Evolutionary conservation across 2,113 vertebrate genomes (phyloP).

Genomic region (Narcine bancroftii): DNA sequence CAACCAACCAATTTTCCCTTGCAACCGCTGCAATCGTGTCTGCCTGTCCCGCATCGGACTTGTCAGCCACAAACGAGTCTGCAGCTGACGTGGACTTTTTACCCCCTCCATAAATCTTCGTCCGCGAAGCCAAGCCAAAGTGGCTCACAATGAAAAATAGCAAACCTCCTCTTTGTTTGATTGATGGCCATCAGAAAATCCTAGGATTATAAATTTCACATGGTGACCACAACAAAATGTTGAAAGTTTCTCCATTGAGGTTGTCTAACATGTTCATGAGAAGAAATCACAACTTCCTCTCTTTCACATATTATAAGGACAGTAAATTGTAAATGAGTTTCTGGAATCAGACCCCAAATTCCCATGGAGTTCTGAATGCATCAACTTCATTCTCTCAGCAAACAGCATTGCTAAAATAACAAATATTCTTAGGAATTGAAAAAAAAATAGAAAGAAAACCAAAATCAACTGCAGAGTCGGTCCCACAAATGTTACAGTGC

Average conservation of each 20-base stretch:
- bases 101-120: too few relatives aligned
- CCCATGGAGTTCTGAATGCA: not conserved
- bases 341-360: not conserved
- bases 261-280: not conserved
- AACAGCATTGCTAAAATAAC: not conserved
- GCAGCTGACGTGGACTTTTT: too few relatives aligned
- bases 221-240: not conserved
- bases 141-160: not conserved
- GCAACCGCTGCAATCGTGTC: too few relatives aligned
- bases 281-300: not conserved
- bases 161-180: not conserved
- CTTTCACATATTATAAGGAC: not conserved
- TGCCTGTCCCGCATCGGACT: too few relatives aligned
- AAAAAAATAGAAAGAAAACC: not conserved
- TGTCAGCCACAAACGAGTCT: too few relatives aligned
- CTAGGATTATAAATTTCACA: not conserved
- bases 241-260: not conserved
- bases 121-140: too few relatives aligned
- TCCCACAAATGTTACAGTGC: not conserved
- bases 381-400: not conserved
- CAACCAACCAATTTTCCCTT: too few relatives aligned
- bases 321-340: not conserved
- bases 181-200: not conserved
- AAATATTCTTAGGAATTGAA: not conserved
- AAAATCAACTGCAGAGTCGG: not conserved